Base-by-base conservation (phyloP, 2,797 vertebrate species). In the Schizopygopsis pylzovi region DNA sequence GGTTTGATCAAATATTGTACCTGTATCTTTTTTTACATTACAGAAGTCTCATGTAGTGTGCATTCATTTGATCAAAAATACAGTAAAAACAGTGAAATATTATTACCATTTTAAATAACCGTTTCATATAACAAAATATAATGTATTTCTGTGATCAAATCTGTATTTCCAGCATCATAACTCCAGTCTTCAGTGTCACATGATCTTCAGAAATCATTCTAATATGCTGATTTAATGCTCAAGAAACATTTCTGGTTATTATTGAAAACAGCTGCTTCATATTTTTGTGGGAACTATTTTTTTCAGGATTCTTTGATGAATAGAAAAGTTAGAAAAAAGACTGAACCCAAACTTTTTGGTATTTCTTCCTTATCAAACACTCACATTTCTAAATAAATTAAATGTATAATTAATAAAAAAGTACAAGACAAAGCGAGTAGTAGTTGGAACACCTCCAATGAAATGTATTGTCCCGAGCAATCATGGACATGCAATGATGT, bases 391-490 rank as follows among this genome's bases (percentile, higher is more conserved):
- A 22, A 56, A 56, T 22, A 56, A 56, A 56, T 56, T 56, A 22
- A 70, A 47, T 1, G 47, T 15, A 11, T 15, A 20, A 68, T 13
- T 7, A 45, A 15, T 4, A 39, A 73, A n/a, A 77, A 52, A 41
- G 9, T 43, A 43, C 2, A 43, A 43, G 56, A 75, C 76, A 77
- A n/a, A 56, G 95, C 7, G 79, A 85, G 81, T 81, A 9, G 16
- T 84, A 84, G 52, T 87, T 67, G 72, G 86, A 91, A 97, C 96
- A 92, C 87, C 92, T 87, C 92, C 93, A 95, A 93, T 95, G 90
- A 95, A 96, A 95, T 96, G 93, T 94, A 94, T 95, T 93, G 86
- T 89, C 93, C 92, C 92, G 95, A 93, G 96, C 94, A 94, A 93
- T 95, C 86, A 89, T 91, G 87, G 13, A 47, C 92, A 88, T 96